phyloP scores from a whole-genome alignment of 1,140 invertebrate genomes.

The Brachionus plicatilis region DNA sequence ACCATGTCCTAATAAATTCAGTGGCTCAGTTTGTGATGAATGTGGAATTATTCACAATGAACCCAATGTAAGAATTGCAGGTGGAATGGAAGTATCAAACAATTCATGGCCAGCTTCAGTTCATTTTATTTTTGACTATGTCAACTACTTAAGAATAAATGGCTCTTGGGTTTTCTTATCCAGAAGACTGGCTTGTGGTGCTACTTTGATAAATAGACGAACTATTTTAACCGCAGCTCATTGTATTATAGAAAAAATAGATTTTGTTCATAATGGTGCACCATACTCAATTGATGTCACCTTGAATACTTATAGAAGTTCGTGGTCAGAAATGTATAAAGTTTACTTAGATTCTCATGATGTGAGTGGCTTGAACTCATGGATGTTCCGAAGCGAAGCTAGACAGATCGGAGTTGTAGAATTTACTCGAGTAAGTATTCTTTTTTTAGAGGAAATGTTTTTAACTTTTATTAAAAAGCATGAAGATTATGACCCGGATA shows the following conservation, averaged over 20 bases:
- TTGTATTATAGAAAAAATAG: neutral
- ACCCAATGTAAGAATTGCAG: constrained; percentile 19
- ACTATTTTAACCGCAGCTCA: neutral
- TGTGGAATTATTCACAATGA: neutral
- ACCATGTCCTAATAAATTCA: neutral
- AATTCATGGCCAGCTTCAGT: constrained; percentile 3
- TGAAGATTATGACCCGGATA: neutral
- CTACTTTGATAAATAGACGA: neutral
- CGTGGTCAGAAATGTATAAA: neutral
- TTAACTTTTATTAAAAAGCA: neutral
- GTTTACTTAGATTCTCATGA: neutral
- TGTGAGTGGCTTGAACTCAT: neutral
- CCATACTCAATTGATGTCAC: neutral
- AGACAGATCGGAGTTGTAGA: neutral
- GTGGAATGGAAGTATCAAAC: neutral
- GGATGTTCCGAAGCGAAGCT: neutral
- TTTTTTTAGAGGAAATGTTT: neutral
- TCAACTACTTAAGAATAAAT: neutral
- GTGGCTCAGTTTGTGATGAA: neutral
- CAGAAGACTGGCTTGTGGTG: neutral
- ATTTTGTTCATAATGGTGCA: neutral
- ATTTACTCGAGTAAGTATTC: neutral
- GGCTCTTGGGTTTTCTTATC: neutral
- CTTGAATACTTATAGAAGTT: neutral
- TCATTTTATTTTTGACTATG: neutral